These are phyloP conservation scores for Phyllotreta cruciferae DNA, from an alignment of 2,888 invertebrate species.

Conservation along the genomic window DNA sequence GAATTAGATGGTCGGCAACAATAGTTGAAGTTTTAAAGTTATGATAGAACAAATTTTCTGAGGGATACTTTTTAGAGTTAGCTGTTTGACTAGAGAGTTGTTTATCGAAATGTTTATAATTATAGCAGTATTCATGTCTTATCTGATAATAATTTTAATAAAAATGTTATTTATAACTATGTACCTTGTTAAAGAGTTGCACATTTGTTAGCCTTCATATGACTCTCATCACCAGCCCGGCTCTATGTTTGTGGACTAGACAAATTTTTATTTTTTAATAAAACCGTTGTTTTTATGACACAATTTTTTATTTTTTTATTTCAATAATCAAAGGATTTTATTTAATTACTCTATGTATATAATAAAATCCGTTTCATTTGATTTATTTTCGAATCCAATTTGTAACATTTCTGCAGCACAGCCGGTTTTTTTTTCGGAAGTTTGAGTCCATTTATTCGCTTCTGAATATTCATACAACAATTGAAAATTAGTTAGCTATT, in stretches of 20 bases:
- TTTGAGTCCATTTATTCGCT: not conserved
- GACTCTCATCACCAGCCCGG: too few species aligned
- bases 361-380: too few species aligned
- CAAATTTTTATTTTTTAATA: slow-evolving; percentile 10
- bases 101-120: not conserved
- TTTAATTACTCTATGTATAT: too few species aligned
- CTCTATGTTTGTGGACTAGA: too few species aligned
- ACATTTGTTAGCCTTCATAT: too few species aligned
- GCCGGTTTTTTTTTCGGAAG: not conserved
- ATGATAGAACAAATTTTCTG: not conserved
- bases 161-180: too few species aligned
- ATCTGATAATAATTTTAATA: too few species aligned
- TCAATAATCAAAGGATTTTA: too few species aligned
- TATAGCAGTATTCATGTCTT: too few species aligned
- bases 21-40: slow-evolving; percentile 1
- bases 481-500: slow-evolving; percentile 50
- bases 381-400: too few species aligned
- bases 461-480: slow-evolving; percentile 37
- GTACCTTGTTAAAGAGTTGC: too few species aligned
- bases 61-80: not conserved
- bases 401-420: too few species aligned
- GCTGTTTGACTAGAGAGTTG: not conserved
- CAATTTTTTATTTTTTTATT: not conserved
- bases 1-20: slow-evolving; percentile 8
- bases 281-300: not conserved